A percentile compares a stretch with the other conserved stretches of the same genome.
These are phyloP conservation scores for Chauna torquata DNA, from an alignment of 2,113 vertebrate genomes.

Conservation along the genomic window DNA sequence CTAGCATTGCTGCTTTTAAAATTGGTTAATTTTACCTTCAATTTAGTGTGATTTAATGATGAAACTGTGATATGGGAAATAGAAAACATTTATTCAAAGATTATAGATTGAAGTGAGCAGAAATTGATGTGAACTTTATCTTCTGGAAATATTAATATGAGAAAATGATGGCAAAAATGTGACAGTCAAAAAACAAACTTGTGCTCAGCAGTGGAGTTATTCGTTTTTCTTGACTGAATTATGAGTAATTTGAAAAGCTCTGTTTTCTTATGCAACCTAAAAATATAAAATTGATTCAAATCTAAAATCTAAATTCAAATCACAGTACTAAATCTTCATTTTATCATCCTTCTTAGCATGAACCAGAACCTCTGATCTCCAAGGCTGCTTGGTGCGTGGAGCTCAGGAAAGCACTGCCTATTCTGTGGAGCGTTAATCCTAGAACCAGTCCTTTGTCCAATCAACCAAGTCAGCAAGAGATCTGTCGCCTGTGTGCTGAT, in stretches of 20 bases:
- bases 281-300: not conserved
- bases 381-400: not conserved
- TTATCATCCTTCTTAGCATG: not conserved
- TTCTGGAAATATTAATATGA: not conserved
- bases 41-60: not conserved
- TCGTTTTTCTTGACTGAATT: not conserved
- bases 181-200: too few species aligned
- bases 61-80: not conserved
- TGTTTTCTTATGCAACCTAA: not conserved
- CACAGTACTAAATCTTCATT: not conserved
- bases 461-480: not conserved
- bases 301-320: not conserved
- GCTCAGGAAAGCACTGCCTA: not conserved
- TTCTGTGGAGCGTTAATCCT: not conserved
- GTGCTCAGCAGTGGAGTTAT: not conserved
- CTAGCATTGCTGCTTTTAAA: not conserved
- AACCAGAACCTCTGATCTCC: too few species aligned
- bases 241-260: not conserved
- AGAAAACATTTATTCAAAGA: not conserved
- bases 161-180: not conserved
- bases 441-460: not conserved
- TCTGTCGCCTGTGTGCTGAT: not conserved
- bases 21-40: not conserved
- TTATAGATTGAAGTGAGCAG: not conserved
- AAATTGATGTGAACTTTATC: not conserved